Base-by-base conservation (phyloP, 2,888 invertebrate genomes). In the Rotaria socialis region DNA sequence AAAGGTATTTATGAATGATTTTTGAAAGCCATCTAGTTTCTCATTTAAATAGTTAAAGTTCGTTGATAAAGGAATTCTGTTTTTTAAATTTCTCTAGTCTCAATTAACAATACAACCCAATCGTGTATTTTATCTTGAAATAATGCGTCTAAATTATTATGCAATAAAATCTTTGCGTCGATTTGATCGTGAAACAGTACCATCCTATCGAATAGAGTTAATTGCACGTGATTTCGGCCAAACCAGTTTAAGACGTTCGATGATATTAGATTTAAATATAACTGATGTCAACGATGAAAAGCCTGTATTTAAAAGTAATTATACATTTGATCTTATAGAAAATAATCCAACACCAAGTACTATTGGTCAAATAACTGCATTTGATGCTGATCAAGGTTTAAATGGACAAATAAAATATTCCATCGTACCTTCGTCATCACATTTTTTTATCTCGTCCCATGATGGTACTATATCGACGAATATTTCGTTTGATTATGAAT, bases 111-210 rank as follows among this genome's bases (percentile, higher is more conserved):
- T 80, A 19, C 47, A 80, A 47, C 43, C 80, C 14, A 47, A 47
- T 47, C 80, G 67, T 67, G 16, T 67, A 47, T 47, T 80, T 80
- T 80, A 47, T 80, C 80, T 80, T 80, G 80, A 80, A 80, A 80
- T 80, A 10, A 47, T 80, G 2, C 43, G 47, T 47, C 3, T 22
- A 80, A 80, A 80, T 80, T 80, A 80, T 47, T 80, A 80, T 80
- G 22, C 43, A 43, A n/a, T 80, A 2, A 80, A 80, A n/a, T 47
- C 80, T 10, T 14, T 47, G 47, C 7, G 24, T 19, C 11, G 47
- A 22, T 47, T 80, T 43, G 80, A 80, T 80, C 80, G 80, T 47
- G 80, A 80, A 80, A 47, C n/a, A 24, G 16, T 10, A n/a, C n/a
- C 43, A 14, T 41, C 4, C 4, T 80, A 80, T n/a, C 47, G 47